Evolutionary conservation across 2,797 vertebrate species (phyloP).

Genomic region (Muscicapa striata): DNA sequence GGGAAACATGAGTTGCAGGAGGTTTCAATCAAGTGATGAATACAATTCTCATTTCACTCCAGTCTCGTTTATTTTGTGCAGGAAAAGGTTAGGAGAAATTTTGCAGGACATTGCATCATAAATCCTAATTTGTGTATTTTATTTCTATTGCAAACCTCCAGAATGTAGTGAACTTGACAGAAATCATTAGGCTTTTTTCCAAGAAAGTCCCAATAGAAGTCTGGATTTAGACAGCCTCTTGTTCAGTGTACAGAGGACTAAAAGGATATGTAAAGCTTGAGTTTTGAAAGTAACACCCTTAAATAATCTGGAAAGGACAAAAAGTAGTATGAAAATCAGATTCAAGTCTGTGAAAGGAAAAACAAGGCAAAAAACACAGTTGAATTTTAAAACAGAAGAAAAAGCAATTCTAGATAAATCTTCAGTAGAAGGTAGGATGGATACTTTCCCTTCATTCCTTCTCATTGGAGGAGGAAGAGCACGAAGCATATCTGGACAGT

Average conservation of each 20-base stretch:
- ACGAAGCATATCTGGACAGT: neutral
- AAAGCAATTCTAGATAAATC: neutral
- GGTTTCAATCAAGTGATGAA: conserved; percentile 10
- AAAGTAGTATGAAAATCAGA: neutral
- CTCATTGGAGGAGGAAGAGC: rapidly evolving
- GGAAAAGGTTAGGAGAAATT: conserved; percentile 17
- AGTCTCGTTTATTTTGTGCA: neutral
- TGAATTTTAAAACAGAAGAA: neutral
- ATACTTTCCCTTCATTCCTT: neutral
- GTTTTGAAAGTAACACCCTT: neutral
- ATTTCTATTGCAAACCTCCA: neutral
- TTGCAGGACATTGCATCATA: neutral
- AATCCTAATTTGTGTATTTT: conserved; percentile 13
- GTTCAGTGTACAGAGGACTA: neutral
- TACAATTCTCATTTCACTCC: neutral
- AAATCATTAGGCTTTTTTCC: neutral
- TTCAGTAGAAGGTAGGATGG: neutral
- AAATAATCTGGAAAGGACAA: neutral
- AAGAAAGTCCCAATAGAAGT: neutral
- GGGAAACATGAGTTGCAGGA: neutral
- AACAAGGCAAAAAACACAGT: neutral
- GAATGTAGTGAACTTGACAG: neutral
- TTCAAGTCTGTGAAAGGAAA: neutral
- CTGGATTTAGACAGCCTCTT: neutral
- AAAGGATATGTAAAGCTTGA: neutral